Percentiles rank a stretch among this genome's conserved stretches.
Evolutionary conservation across 1,140 invertebrate genomes (phyloP).

Genomic region (Drosophila sp.): DNA sequence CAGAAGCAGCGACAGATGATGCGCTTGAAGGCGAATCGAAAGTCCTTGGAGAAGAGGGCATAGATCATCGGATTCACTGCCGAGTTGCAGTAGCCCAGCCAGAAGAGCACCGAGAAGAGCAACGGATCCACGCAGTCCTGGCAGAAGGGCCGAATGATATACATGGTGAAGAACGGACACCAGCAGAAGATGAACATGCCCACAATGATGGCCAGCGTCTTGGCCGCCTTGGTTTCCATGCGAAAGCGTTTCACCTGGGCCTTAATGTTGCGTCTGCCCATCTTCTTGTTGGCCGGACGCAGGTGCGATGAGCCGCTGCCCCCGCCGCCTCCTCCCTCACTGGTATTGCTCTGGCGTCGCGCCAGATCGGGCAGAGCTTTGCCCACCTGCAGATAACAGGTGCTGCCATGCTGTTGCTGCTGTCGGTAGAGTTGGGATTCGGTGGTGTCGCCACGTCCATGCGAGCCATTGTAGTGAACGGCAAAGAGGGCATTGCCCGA

Average conservation of each 20-base stretch:
- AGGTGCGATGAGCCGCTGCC: constrained; percentile 44
- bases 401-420: constrained; percentile 83
- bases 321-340: constrained; percentile 75
- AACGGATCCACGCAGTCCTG: constrained; percentile 87
- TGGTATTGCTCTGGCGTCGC: constrained; percentile 82
- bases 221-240: constrained; percentile 93
- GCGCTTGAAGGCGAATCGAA: constrained; percentile 92
- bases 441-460: constrained; percentile 63
- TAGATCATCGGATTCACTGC: constrained; percentile 95
- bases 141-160: constrained; percentile 90
- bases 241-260: constrained; percentile 86
- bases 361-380: constrained; percentile 82
- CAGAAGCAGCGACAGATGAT: constrained; percentile 86
- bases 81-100: constrained; percentile 97
- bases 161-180: constrained; percentile 95
- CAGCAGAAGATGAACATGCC: constrained; percentile 96
- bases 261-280: constrained; percentile 84
- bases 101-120: constrained; percentile 93
- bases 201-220: constrained; percentile 95
- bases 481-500: constrained; percentile 68
- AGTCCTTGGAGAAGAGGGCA: constrained; percentile 93
- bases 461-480: constrained; percentile 69
- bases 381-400: constrained; percentile 85
- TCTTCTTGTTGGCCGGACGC: constrained; percentile 86
- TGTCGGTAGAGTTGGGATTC: constrained; percentile 75